phyloP scores from a whole-genome alignment of 92 coral and sea anemone species.

The Palythoa caribaeorum region DNA sequence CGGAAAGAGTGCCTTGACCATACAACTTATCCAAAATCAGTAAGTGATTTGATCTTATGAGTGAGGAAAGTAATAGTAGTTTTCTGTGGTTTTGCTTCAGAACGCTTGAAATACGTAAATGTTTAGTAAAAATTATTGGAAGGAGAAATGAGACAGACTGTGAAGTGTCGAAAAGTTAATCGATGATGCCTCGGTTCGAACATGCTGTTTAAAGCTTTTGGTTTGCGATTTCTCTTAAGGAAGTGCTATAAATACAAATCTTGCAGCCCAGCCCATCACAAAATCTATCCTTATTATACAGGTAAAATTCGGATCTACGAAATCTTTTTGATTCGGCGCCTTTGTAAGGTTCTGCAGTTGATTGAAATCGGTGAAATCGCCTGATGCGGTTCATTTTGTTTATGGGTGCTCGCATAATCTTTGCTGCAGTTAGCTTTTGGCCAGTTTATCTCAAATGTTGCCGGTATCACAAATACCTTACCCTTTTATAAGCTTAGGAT shows the following conservation, averaged over 20 bases:
- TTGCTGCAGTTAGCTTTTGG: conserved; percentile 11
- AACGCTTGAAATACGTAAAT: background rate
- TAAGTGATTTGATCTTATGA: conserved; percentile 65
- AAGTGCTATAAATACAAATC: background rate
- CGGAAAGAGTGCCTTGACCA: conserved; percentile 97
- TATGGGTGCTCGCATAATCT: conserved; percentile 22
- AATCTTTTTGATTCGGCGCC: background rate
- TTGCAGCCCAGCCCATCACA: background rate
- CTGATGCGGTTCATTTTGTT: conserved; percentile 15
- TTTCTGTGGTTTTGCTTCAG: background rate
- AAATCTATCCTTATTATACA: background rate
- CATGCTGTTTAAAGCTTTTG: conserved; percentile 5
- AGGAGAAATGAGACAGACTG: background rate
- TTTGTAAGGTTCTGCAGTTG: background rate
- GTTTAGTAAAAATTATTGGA: background rate
- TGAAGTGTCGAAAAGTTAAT: conserved; percentile 1
- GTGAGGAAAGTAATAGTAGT: background rate
- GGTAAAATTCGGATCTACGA: background rate
- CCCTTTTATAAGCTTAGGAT: background rate
- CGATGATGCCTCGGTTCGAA: background rate
- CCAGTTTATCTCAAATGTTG: background rate
- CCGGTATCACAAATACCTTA: background rate
- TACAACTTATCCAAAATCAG: conserved; percentile 99
- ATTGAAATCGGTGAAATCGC: conserved; percentile 31
- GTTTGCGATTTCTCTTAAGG: conserved; percentile 25